Base-by-base conservation (phyloP, 2,888 invertebrate species). In the Himalopsyche japonica region DNA sequence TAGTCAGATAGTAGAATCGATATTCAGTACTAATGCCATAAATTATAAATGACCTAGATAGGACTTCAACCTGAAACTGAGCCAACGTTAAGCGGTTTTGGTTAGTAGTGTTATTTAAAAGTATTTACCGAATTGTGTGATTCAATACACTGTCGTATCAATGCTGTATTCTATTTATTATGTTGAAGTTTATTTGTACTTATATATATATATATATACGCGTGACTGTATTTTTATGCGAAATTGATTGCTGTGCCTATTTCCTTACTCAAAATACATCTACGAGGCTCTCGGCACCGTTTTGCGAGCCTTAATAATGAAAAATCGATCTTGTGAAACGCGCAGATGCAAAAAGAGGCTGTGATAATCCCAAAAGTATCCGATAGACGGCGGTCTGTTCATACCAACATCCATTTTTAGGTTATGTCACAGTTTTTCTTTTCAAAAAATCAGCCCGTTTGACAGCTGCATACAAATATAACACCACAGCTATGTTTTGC, bases 381-480 rank as follows among this genome's bases (percentile, higher is more conserved):
- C 82, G 82, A 57, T 27, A n/a, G 18, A n/a, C 27, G 30, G 79
- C 78, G 78, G 77, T 30, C 20, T 79, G 82, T 79, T 82, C 79
- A 64, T 79, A 64, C 77, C 32, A 79, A 43, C 77, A 64, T 24
- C 48, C 79, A 37, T 27, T 82, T 82, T 83, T 83, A 83, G 79
- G 83, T 83, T 83, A 83, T 83, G 83, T 83, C 83, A 83, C 70
- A 80, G 77, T 79, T 80, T 83, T 76, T 77, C 30, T 48, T 57
- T 34, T 32, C 49, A 70, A 79, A 79, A 15, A 82, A 77, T 49
- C 24, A 49, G 20, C 37, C 79, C 43, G n/a, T 82, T 82, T 82
- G 34, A 82, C 76, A 48, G 20, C 32, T 76, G 15, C 57, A 57
- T 57, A 57, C 57, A 57, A 24, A 57, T 57, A n/a, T 43, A 43